A percentile compares a stretch with the other conserved stretches of the same genome.
Conservation (phyloP, 2,113 vertebrate genomes). For the Xenotilapia longispinis region DNA sequence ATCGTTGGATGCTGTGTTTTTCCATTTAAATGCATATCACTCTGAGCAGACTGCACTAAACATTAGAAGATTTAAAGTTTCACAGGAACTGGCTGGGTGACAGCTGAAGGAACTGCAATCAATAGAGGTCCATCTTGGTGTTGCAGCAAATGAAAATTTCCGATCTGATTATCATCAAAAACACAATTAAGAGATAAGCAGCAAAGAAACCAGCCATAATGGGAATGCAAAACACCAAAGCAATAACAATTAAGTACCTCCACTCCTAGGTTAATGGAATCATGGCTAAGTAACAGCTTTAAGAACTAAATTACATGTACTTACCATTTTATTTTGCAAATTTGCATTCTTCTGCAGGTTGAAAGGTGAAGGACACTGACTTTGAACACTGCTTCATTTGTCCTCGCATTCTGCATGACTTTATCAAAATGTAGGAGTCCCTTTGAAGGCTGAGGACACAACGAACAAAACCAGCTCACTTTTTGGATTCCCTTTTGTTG, state of each 20-base stretch:
- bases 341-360: neutral
- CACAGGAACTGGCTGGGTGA: neutral
- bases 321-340: slow-evolving; percentile 17
- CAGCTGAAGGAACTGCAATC: slow-evolving; percentile 24
- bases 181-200: slow-evolving; percentile 68
- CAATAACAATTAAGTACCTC: slow-evolving; percentile 50
- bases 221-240: slow-evolving; percentile 52
- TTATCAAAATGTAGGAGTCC: neutral
- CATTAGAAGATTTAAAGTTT: slow-evolving; percentile 23
- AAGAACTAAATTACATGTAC: slow-evolving; percentile 39
- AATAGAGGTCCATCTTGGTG: slow-evolving; percentile 32
- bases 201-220: slow-evolving; percentile 54
- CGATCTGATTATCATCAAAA: slow-evolving; percentile 59
- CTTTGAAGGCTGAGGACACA: neutral
- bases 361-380: slow-evolving; percentile 4
- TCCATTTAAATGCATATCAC: slow-evolving; percentile 33
- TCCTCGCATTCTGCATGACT: neutral
- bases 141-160: slow-evolving; percentile 58
- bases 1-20: neutral
- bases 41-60: slow-evolving; percentile 10
- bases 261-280: slow-evolving; percentile 30
- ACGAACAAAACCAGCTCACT: neutral
- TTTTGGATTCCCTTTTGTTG: neutral
- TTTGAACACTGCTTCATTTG: neutral
- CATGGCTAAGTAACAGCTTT: slow-evolving; percentile 36